phyloP scores from a whole-genome alignment of 2,888 invertebrate species.

The Siphonodentalium dalli region DNA sequence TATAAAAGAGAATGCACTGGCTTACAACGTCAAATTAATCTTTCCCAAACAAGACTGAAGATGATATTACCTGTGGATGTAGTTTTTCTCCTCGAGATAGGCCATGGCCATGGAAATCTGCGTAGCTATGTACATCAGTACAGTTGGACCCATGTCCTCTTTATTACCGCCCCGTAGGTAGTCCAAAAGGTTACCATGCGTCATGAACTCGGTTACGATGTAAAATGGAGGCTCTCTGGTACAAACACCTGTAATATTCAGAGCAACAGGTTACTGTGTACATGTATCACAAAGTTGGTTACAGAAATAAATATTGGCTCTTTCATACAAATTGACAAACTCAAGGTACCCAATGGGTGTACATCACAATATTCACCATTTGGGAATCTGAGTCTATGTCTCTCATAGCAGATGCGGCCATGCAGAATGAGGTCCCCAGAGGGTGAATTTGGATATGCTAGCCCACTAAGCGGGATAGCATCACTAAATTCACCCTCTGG shows the following conservation, averaged over 20 bases:
- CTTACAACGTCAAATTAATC: too few relatives aligned
- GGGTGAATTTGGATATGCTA: too few relatives aligned
- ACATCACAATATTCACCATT: too few relatives aligned
- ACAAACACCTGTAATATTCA: conserved; percentile 83
- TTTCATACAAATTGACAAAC: background rate
- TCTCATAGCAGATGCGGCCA: too few relatives aligned
- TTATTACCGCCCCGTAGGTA: conserved; percentile 85
- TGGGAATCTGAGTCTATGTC: too few relatives aligned
- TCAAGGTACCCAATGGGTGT: too few relatives aligned
- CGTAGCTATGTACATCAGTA: conserved; percentile 98
- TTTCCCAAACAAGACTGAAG: background rate
- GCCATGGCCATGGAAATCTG: conserved; percentile 99
- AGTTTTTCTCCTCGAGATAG: conserved; percentile 92
- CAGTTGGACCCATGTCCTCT: conserved; percentile 86
- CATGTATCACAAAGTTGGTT: background rate
- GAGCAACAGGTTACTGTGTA: background rate
- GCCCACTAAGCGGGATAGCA: too few relatives aligned
- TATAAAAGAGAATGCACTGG: too few relatives aligned
- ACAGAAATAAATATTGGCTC: background rate
- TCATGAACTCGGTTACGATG: conserved; percentile 99
- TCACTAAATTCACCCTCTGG: too few relatives aligned
- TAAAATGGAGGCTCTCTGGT: conserved; percentile 99
- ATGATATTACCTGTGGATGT: conserved; percentile 72
- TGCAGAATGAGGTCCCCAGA: too few relatives aligned
- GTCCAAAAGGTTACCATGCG: conserved; percentile 95